Evolutionary conservation across 35 echinoderm and acorn worm genomes (phyloP).

Genomic region (Chiridota heheva): DNA sequence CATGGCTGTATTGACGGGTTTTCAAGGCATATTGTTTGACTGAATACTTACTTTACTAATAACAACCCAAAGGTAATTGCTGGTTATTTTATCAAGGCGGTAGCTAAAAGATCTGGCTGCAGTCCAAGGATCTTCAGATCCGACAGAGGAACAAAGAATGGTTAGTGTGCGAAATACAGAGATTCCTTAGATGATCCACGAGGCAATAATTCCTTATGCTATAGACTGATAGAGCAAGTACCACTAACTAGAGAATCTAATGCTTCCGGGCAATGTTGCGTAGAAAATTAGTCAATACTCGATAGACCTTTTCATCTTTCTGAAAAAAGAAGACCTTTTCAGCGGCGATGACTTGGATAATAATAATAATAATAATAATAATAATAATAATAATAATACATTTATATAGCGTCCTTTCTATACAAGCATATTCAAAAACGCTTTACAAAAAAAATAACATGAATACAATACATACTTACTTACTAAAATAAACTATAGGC

Average conservation of each 20-base stretch:
- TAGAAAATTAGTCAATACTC: constrained; percentile 55
- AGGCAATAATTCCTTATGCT: background rate
- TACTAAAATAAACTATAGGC: too few relatives aligned
- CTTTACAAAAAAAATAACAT: too few relatives aligned
- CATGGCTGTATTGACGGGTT: constrained; percentile 59
- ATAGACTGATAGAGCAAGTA: background rate
- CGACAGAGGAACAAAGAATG: constrained; percentile 66
- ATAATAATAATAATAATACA: too few relatives aligned
- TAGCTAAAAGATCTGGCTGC: background rate
- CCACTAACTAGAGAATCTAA: background rate
- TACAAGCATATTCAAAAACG: too few relatives aligned
- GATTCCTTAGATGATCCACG: constrained; percentile 22
- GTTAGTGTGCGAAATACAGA: constrained; percentile 26
- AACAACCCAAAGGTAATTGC: constrained; percentile 37
- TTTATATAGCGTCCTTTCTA: too few relatives aligned
- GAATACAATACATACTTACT: constrained; percentile 26
- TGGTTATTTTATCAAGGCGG: constrained; percentile 23
- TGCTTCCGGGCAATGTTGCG: constrained; percentile 6
- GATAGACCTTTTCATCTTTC: constrained; percentile 37
- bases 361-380: too few relatives aligned
- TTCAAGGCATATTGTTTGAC: constrained; percentile 53
- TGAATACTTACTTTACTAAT: constrained; percentile 36
- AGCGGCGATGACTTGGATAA: constrained; percentile 49
- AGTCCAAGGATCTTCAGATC: constrained; percentile 47
- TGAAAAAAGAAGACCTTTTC: constrained; percentile 45